phyloP scores from a whole-genome alignment of 1,140 invertebrate genomes.

The Cydia splendana region DNA sequence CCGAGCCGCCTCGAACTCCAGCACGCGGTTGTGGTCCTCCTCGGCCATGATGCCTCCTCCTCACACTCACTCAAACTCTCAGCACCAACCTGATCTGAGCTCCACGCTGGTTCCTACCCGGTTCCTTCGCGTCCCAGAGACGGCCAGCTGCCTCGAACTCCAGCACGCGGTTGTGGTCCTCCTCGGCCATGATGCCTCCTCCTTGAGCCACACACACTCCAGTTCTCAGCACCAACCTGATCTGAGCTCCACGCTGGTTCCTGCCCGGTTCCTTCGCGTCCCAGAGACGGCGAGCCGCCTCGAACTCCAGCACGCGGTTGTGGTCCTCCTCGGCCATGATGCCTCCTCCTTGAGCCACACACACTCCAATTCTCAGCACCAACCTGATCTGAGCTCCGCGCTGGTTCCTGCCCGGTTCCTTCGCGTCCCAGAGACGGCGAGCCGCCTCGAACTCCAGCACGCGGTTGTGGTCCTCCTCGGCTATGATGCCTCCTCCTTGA shows the following conservation, averaged over 20 bases:
- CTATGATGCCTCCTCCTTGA: constrained; percentile 41
- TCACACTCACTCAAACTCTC: constrained; percentile 59
- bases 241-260: constrained; percentile 52
- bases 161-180: constrained; percentile 59
- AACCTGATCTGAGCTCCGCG: constrained; percentile 60
- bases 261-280: constrained; percentile 54
- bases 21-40: constrained; percentile 58
- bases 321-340: constrained; percentile 52
- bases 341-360: constrained; percentile 43
- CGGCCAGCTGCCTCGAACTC: constrained; percentile 50
- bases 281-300: constrained; percentile 50
- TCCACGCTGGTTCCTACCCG: constrained; percentile 56
- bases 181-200: constrained; percentile 43
- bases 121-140: constrained; percentile 54
- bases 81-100: constrained; percentile 50
- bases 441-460: constrained; percentile 55
- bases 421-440: constrained; percentile 50
- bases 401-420: constrained; percentile 55
- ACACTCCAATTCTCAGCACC: constrained; percentile 56
- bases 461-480: constrained; percentile 56
- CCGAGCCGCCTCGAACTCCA: constrained; percentile 50
- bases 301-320: constrained; percentile 54
- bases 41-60: constrained; percentile 45
- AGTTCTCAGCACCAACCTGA: constrained; percentile 57
- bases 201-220: constrained; percentile 52